phyloP scores from a whole-genome alignment of 1,140 invertebrate genomes.

The Mizuhopecten yessoensis region DNA sequence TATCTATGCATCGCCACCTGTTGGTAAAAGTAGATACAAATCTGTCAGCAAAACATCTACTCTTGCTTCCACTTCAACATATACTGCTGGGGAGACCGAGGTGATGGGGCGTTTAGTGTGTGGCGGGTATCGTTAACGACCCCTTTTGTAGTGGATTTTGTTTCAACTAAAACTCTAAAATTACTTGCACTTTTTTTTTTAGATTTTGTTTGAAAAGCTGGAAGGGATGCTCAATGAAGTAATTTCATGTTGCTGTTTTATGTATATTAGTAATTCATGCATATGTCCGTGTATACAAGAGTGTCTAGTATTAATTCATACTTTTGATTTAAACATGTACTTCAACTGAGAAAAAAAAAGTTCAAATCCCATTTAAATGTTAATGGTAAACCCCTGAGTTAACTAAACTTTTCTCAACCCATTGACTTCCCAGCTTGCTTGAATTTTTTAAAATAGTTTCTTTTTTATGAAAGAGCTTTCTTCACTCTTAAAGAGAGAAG shows the following conservation, averaged over 20 bases:
- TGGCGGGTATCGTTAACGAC: neutral
- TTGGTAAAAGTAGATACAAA: conserved; percentile 33
- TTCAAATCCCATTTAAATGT: too few relatives aligned
- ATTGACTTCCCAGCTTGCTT: conserved; percentile 30
- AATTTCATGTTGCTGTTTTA: too few relatives aligned
- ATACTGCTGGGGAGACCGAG: neutral
- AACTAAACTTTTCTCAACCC: neutral
- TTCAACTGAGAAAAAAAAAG: too few relatives aligned
- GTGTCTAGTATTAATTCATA: too few relatives aligned
- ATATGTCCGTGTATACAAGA: too few relatives aligned
- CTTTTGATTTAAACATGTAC: too few relatives aligned
- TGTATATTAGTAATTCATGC: too few relatives aligned
- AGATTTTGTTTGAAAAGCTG: neutral
- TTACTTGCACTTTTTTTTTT: neutral
- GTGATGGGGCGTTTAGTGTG: neutral
- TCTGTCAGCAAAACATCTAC: conserved; percentile 24
- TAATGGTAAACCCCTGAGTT: neutral
- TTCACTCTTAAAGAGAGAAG: neutral
- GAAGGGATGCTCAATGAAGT: neutral
- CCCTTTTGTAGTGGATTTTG: conserved; percentile 3
- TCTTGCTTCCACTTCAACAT: neutral
- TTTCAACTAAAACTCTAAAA: conserved; percentile 22
- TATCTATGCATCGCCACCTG: conserved; percentile 4
- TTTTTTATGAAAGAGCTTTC: conserved; percentile 18
- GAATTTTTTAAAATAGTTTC: neutral